Base-by-base conservation (phyloP, 2,113 vertebrate species). In the Etheostoma cragini region DNA sequence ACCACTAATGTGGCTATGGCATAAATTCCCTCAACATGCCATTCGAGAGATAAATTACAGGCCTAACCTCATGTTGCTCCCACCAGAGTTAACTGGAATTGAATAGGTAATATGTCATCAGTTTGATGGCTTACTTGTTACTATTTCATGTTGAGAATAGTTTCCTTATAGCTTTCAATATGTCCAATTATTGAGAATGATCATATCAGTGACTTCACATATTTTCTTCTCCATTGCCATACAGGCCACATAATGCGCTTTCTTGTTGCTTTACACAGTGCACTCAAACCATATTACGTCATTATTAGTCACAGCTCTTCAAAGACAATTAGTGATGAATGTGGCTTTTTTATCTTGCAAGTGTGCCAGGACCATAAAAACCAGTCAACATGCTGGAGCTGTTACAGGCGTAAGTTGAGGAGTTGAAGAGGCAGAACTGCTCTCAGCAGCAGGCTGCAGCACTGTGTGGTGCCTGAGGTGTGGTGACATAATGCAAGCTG, bases 401-500 rank as follows among this genome's bases (percentile, higher is more conserved):
- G 66, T 71, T 76, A 2, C 24, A 54, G 72, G 65, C 1, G 1
- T 1, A 75, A 46, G 65, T 46, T 47, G 60, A 69, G 33, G 57
- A 74, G 53, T 26, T 50, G 77, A 72, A 63, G 64, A 86, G 72
- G 42, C 61, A 53, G 84, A 81, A 76, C 35, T 54, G 82, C 79
- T 85, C 85, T 80, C 87, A 89, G 88, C 87, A 21, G 88, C 86
- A 86, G 83, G 81, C 88, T 78, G 80, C 88, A 69, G 88, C 90
- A 5, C 93, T 65, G 89, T 67, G 79, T 84, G 90, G 75, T 68
- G 89, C 81, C 89, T 83, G 76, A 90, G 87, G 89, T 90, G 88
- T 82, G 83, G 83, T 90, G 89, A 89, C 83, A 26, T 88, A 87
- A 94, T 90, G 83, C 15, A 47, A 84, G 86, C 75, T 88, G 93